Conservation (phyloP, 2,888 invertebrate genomes). For the Drosophila mercatorum region DNA sequence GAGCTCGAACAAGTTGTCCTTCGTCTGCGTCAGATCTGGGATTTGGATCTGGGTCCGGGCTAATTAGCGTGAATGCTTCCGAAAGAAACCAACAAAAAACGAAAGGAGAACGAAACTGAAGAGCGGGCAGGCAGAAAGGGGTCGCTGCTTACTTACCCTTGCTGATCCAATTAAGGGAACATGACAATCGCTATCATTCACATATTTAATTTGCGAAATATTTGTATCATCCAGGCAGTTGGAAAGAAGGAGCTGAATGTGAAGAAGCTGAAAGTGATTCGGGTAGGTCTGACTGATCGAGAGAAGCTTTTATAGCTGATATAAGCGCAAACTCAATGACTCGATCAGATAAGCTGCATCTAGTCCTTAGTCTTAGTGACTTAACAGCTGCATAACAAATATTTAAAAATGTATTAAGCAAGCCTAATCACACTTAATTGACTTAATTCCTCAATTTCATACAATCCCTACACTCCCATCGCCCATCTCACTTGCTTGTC, state of each 20-base stretch:
- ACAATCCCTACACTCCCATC: neutral
- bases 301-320: too few relatives aligned
- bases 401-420: neutral
- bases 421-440: neutral
- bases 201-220: slow-evolving; percentile 34
- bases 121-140: slow-evolving; percentile 18
- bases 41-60: slow-evolving; percentile 66
- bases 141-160: slow-evolving; percentile 50
- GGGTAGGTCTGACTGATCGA: neutral
- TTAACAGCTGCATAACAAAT: too few relatives aligned
- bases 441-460: neutral
- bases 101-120: neutral
- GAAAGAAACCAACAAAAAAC: slow-evolving; percentile 15
- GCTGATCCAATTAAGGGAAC: slow-evolving; percentile 48
- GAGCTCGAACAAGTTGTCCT: slow-evolving; percentile 12
- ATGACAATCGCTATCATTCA: slow-evolving; percentile 35
- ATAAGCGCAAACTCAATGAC: neutral
- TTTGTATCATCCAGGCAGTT: neutral
- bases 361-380: neutral
- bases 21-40: slow-evolving; percentile 46
- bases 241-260: too few relatives aligned
- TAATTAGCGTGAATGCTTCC: slow-evolving; percentile 73
- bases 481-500: slow-evolving; percentile 7
- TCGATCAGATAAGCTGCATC: neutral
- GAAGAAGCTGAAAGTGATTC: too few relatives aligned